Percentiles rank a stretch among this genome's conserved stretches.
phyloP scores from a whole-genome alignment of 92 coral and sea anemone genomes.

The Metridium senile region DNA sequence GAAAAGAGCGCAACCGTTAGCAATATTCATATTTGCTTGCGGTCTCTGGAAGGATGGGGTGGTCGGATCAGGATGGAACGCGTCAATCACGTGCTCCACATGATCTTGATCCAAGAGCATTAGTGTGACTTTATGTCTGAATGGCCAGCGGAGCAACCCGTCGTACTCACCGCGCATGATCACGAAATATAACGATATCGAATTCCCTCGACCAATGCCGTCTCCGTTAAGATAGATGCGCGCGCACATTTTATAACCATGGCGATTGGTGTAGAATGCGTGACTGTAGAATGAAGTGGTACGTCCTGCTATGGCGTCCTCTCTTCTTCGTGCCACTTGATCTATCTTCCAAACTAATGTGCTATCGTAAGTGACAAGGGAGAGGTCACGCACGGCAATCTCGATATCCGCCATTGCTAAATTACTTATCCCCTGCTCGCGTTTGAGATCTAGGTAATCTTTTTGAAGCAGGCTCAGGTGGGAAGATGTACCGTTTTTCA shows the following conservation, averaged over 20 bases:
- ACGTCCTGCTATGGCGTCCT: constrained; percentile 52
- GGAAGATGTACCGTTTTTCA: background rate
- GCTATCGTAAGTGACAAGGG: constrained; percentile 41
- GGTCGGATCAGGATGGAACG: constrained; percentile 85
- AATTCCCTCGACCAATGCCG: constrained; percentile 63
- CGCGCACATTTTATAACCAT: constrained; percentile 68
- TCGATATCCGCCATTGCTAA: too few species aligned
- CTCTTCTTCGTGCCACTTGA: constrained; percentile 43
- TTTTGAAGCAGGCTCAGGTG: constrained; percentile 17
- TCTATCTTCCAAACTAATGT: constrained; percentile 53
- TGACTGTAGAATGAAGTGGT: constrained; percentile 61
- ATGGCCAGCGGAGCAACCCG: constrained; percentile 86
- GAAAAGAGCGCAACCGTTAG: constrained; percentile 86
- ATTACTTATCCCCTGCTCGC: too few species aligned
- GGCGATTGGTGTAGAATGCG: constrained; percentile 54
- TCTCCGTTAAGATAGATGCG: constrained; percentile 64
- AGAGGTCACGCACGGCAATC: too few species aligned
- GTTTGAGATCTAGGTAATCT: too few species aligned
- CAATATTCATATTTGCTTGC: constrained; percentile 74
- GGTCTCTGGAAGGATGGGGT: constrained; percentile 91
- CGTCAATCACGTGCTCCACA: constrained; percentile 80
- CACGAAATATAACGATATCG: too few species aligned
- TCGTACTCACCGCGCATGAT: too few species aligned
- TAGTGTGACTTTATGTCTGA: constrained; percentile 87
- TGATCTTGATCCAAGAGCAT: constrained; percentile 88